Evolutionary conservation across 2,797 vertebrate genomes (phyloP).

Genomic region (Psittacula echo): DNA sequence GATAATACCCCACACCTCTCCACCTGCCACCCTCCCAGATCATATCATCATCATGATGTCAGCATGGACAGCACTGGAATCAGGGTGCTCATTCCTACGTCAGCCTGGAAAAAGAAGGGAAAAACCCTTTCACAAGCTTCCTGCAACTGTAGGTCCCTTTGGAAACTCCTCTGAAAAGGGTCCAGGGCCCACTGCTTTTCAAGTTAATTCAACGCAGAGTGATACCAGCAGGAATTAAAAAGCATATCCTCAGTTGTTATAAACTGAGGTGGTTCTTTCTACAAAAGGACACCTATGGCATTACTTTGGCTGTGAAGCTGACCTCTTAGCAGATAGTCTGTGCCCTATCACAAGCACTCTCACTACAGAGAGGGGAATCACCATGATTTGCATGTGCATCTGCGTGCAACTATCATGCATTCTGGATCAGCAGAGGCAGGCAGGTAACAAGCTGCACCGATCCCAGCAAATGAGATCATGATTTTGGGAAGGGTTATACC

Average conservation of each 20-base stretch:
- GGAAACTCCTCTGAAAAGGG: not conserved
- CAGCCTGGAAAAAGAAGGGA: not conserved
- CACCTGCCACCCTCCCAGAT: not conserved
- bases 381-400: not conserved
- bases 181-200: not conserved
- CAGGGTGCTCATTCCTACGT: not conserved
- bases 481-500: conserved; percentile 77
- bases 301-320: not conserved
- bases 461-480: not conserved
- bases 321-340: not conserved
- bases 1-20: not conserved
- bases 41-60: not conserved
- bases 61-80: not conserved
- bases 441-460: not conserved
- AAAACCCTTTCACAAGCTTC: not conserved
- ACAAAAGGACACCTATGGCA: not conserved
- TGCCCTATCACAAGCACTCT: not conserved
- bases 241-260: not conserved
- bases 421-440: not conserved
- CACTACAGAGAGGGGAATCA: not conserved
- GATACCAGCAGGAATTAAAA: not conserved
- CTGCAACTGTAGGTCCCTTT: not conserved
- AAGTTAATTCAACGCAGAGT: accelerated
- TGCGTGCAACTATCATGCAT: not conserved
- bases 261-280: not conserved